Conservation (phyloP, 2,888 invertebrate species). For the Subacronicta megacephala region DNA sequence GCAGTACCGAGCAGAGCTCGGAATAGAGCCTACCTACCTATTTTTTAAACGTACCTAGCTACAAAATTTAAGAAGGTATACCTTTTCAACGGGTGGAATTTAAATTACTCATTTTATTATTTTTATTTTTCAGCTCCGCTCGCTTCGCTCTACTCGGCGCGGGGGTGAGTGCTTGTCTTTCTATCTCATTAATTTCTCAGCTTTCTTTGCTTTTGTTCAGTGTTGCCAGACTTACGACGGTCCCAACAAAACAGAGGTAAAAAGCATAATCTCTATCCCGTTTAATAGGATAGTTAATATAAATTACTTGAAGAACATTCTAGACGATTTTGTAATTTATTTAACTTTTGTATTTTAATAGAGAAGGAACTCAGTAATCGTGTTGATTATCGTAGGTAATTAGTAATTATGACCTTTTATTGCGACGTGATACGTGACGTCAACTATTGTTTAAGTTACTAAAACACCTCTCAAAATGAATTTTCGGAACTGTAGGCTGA, state of each 20-base stretch:
- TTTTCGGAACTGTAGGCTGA: too few species aligned
- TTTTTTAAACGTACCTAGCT: conserved; percentile 18
- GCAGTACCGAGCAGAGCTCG: too few species aligned
- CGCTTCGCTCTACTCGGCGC: conserved; percentile 18
- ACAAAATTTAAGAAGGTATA: conserved; percentile 27
- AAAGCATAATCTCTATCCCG: conserved; percentile 15
- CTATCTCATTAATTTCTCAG: conserved; percentile 47
- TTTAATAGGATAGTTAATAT: conserved; percentile 22
- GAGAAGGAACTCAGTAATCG: too few species aligned
- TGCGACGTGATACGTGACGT: too few species aligned
- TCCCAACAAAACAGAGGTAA: conserved; percentile 6
- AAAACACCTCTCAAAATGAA: too few species aligned
- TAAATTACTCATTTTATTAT: conserved; percentile 42
- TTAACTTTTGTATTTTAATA: neutral
- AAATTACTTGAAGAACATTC: conserved; percentile 11
- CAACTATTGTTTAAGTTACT: too few species aligned
- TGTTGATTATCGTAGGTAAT: too few species aligned
- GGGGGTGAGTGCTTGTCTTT: conserved; percentile 44
- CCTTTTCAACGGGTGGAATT: conserved; percentile 34
- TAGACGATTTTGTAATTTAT: conserved; percentile 7
- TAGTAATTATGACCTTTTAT: too few species aligned
- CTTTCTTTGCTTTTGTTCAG: conserved; percentile 42
- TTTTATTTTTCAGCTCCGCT: conserved; percentile 27
- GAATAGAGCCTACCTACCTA: too few species aligned
- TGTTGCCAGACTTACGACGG: conserved; percentile 27